Conservation (phyloP, 1,140 invertebrate genomes). For the Hypsibius dujardini region DNA sequence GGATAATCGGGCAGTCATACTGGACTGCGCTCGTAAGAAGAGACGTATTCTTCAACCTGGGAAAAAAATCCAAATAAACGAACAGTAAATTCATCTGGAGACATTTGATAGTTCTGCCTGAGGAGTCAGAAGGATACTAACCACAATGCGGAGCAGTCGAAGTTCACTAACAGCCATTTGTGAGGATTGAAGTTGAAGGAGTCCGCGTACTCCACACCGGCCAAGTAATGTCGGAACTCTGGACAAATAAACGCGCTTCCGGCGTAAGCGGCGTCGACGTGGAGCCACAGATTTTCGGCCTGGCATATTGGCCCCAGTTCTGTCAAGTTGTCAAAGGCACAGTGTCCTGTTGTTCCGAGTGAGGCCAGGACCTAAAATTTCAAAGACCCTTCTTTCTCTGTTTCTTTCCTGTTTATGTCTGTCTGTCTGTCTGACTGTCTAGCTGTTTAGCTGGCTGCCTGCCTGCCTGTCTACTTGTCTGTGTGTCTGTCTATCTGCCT, state of each 20-base stretch:
- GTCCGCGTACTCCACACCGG: conserved; percentile 67
- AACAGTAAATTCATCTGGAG: no score
- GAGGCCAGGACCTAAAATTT: conserved; percentile 51
- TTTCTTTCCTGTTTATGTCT: neutral
- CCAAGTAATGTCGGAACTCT: conserved; percentile 69
- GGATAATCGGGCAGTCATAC: neutral
- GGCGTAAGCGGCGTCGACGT: conserved; percentile 86
- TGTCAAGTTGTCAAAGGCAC: conserved; percentile 68
- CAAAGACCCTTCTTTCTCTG: neutral
- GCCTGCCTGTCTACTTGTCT: no score
- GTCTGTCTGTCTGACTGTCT: no score
- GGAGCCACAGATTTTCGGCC: conserved; percentile 60
- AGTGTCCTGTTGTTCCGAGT: conserved; percentile 70
- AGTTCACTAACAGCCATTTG: conserved; percentile 87
- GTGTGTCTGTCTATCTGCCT: no score
- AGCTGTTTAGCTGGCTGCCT: no score
- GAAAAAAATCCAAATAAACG: neutral
- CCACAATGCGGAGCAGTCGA: conserved; percentile 86
- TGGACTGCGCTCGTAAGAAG: neutral
- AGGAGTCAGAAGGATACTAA: conserved; percentile 26
- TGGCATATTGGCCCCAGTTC: conserved; percentile 65
- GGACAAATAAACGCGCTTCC: conserved; percentile 71
- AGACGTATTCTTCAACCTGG: neutral
- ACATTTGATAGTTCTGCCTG: no score
- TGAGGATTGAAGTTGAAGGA: conserved; percentile 92